Evolutionary conservation across 2,888 invertebrate genomes (phyloP).

Genomic region (Ochropleura plecta): DNA sequence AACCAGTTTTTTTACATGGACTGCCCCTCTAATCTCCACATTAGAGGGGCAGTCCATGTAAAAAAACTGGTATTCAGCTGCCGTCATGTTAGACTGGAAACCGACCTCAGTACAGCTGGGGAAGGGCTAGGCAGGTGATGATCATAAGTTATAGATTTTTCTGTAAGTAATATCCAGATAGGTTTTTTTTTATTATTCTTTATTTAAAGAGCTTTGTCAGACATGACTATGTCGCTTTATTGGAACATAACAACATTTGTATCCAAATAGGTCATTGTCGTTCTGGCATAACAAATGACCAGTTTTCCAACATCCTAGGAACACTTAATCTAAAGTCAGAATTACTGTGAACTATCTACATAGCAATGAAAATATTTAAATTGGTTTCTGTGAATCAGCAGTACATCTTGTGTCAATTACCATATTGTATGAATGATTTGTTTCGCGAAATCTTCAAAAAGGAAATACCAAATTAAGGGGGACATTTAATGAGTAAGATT

Average conservation of each 20-base stretch:
- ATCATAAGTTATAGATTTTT: background rate
- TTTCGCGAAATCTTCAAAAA: slow-evolving; percentile 9
- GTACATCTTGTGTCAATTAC: slow-evolving; percentile 12
- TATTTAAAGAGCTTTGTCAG: no score
- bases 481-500: slow-evolving; percentile 20
- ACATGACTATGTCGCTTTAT: no score
- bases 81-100: no score
- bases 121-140: no score
- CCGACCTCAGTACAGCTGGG: no score
- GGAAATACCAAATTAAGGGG: slow-evolving; percentile 36
- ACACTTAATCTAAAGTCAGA: background rate
- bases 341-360: slow-evolving; percentile 11
- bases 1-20: no score
- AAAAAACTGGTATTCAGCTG: no score
- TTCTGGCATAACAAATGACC: background rate
- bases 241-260: no score
- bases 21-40: no score
- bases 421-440: slow-evolving; percentile 7
- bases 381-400: slow-evolving; percentile 32
- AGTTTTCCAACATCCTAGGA: background rate
- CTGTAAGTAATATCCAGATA: background rate
- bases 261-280: background rate
- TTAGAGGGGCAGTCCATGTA: no score
- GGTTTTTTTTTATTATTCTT: no score
- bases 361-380: slow-evolving; percentile 3